Conservation (phyloP, 1,140 invertebrate species). For the Caerostris extrusa region DNA sequence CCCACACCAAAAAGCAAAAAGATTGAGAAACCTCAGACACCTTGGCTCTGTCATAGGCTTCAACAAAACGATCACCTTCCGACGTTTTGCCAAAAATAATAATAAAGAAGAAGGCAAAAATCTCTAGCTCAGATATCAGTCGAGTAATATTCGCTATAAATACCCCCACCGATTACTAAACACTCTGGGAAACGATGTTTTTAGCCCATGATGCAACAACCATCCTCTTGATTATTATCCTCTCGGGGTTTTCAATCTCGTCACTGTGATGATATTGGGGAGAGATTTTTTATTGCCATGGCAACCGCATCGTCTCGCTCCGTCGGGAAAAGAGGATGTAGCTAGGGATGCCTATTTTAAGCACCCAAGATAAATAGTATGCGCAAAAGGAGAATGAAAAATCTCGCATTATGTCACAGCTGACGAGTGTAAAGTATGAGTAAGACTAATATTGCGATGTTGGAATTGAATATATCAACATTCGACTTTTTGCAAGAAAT, state of each 20-base stretch:
- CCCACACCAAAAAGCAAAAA: too few relatives aligned
- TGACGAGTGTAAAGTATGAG: not conserved
- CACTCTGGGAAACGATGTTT: not conserved
- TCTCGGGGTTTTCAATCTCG: not conserved
- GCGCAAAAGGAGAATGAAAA: not conserved
- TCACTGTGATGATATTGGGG: not conserved
- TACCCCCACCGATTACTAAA: not conserved
- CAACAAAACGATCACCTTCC: constrained; percentile 1
- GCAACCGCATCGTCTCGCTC: not conserved
- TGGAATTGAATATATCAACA: too few relatives aligned
- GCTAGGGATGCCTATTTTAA: not conserved
- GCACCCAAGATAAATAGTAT: constrained; percentile 45
- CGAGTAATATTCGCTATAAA: constrained; percentile 5
- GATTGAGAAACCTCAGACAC: too few relatives aligned
- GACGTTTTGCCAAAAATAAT: constrained; percentile 11
- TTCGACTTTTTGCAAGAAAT: too few relatives aligned
- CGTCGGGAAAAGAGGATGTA: not conserved
- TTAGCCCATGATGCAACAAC: not conserved
- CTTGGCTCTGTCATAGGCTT: not conserved
- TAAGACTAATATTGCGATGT: too few relatives aligned
- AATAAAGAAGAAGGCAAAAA: not conserved
- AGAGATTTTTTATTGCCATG: constrained; percentile 58
- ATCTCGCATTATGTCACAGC: not conserved
- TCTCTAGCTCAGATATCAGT: not conserved
- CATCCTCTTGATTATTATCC: not conserved